Percentiles rank a stretch among this genome's conserved stretches.
phyloP scores from a whole-genome alignment of 1,140 invertebrate genomes.

The Trachymyrmex septentrionalis region DNA sequence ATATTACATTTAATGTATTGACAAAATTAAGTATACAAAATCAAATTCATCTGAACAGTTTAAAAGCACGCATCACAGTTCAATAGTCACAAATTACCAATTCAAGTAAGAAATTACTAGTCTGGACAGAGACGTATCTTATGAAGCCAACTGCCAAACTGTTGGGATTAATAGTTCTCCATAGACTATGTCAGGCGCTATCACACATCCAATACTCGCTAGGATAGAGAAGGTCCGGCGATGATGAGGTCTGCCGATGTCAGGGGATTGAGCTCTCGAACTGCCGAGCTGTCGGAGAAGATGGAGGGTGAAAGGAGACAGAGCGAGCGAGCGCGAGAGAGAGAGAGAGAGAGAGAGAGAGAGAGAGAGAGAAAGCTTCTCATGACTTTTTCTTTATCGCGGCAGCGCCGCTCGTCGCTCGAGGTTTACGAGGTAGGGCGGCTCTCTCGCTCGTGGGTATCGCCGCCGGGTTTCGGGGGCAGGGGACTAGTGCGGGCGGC shows the following conservation, averaged over 20 bases:
- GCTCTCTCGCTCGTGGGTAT: conserved; percentile 69
- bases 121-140: background rate
- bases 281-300: conserved; percentile 20
- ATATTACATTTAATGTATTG: too few relatives aligned
- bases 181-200: background rate
- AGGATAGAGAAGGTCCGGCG: background rate
- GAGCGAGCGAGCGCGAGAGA: conserved; percentile 23
- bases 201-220: conserved; percentile 11
- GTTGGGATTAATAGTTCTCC: conserved; percentile 31
- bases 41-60: background rate
- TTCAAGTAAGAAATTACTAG: background rate
- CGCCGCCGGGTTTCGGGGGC: conserved; percentile 72
- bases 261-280: conserved; percentile 34
- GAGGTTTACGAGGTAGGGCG: conserved; percentile 77
- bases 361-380: conserved; percentile 2
- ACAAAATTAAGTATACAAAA: too few relatives aligned
- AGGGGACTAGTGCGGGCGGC: conserved; percentile 60
- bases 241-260: conserved; percentile 40
- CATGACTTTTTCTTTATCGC: conserved; percentile 66
- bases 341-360: conserved; percentile 27
- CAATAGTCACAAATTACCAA: background rate
- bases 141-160: background rate
- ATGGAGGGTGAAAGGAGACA: background rate
- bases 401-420: conserved; percentile 71
- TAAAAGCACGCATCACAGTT: too few relatives aligned